A percentile compares a stretch with the other conserved stretches of the same genome.
These are phyloP conservation scores for Sclerurus mexicanus DNA, from an alignment of 2,113 vertebrate genomes.

Conservation along the genomic window DNA sequence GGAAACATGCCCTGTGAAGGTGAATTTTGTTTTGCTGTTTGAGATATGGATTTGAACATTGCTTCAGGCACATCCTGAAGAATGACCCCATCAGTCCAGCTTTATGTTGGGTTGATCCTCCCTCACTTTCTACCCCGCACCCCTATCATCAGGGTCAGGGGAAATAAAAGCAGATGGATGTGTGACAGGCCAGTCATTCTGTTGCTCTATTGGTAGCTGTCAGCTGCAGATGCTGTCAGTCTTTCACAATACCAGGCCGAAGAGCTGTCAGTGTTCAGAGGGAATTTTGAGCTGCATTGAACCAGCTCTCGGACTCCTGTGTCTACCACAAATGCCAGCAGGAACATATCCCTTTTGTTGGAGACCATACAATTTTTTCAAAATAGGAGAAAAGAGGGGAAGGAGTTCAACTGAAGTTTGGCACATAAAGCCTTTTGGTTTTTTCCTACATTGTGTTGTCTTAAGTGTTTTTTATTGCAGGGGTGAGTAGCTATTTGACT, in stretches of 20 bases:
- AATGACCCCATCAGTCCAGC: not conserved
- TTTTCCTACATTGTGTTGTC: not conserved
- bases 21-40: not conserved
- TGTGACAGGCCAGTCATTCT: not conserved
- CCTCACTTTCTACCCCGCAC: not conserved
- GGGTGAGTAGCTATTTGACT: not conserved
- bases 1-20: not conserved
- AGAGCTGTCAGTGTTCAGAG: not conserved
- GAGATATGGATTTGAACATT: fast-evolving
- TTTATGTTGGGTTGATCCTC: not conserved
- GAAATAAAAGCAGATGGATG: not conserved
- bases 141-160: not conserved
- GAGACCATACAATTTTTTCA: not conserved
- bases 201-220: not conserved
- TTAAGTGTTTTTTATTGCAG: not conserved
- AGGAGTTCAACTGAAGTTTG: not conserved
- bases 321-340: not conserved
- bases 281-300: not conserved
- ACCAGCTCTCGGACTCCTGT: not conserved
- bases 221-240: not conserved
- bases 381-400: not conserved
- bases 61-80: not conserved
- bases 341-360: not conserved
- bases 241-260: not conserved
- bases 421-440: not conserved